Conservation (phyloP, 2,888 invertebrate genomes). For the Stenotaenia linearis region DNA sequence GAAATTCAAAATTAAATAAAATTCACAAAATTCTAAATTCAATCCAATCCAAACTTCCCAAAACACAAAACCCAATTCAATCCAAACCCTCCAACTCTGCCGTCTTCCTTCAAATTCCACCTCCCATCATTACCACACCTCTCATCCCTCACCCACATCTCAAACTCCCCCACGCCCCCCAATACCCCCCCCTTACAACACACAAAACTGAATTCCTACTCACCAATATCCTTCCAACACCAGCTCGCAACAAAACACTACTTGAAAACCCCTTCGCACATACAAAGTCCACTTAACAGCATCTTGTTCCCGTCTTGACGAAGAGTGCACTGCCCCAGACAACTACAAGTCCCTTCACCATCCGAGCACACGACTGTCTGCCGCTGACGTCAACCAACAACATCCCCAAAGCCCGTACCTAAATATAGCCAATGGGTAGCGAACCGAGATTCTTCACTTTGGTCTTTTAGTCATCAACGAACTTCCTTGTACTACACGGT, state of each 20-base stretch:
- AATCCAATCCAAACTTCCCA: too few relatives aligned
- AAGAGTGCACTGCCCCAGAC: background rate
- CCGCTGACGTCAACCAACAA: background rate
- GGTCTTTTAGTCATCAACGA: background rate
- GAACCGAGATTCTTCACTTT: background rate
- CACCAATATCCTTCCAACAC: too few relatives aligned
- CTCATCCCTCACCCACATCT: too few relatives aligned
- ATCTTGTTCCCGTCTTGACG: background rate
- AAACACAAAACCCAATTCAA: too few relatives aligned
- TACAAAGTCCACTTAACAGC: background rate
- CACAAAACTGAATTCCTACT: too few relatives aligned
- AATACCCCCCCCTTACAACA: too few relatives aligned
- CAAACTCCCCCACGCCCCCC: too few relatives aligned
- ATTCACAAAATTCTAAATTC: too few relatives aligned
- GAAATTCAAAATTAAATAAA: too few relatives aligned
- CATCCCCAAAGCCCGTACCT: background rate
- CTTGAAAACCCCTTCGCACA: background rate
- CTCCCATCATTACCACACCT: too few relatives aligned
- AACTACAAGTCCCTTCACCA: background rate
- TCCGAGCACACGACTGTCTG: background rate
- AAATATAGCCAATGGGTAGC: slow-evolving; percentile 11
- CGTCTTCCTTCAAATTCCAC: too few relatives aligned
- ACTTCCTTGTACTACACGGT: background rate
- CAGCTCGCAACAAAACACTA: background rate
- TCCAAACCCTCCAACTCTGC: too few relatives aligned